Percentiles rank a stretch among this genome's conserved stretches.
Evolutionary conservation across 2,888 invertebrate species (phyloP).

Genomic region (Cantharis lateralis): DNA sequence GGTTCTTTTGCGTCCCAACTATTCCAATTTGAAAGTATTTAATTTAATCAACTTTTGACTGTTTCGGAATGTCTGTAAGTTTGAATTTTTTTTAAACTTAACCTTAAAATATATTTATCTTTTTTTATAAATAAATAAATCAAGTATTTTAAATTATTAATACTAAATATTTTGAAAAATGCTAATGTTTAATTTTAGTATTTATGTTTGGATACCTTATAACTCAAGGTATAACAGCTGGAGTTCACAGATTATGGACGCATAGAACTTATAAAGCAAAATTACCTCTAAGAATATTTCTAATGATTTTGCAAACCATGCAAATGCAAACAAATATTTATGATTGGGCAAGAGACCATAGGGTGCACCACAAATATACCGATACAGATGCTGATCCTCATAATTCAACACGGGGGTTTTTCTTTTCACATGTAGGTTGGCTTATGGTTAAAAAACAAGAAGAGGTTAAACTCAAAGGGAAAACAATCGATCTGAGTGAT

Average conservation of each 20-base stretch:
- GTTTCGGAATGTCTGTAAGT: too few relatives aligned
- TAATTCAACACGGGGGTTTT: constrained; percentile 83
- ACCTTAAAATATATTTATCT: too few relatives aligned
- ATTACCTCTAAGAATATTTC: constrained; percentile 77
- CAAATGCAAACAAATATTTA: constrained; percentile 76
- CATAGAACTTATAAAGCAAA: constrained; percentile 92
- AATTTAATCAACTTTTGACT: too few relatives aligned
- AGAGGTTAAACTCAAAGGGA: constrained; percentile 84
- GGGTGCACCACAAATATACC: constrained; percentile 89
- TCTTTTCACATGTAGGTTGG: constrained; percentile 97
- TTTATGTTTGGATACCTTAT: accelerated
- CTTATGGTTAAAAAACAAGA: constrained; percentile 85
- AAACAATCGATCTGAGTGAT: constrained; percentile 83
- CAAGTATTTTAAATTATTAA: too few relatives aligned
- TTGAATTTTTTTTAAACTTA: too few relatives aligned
- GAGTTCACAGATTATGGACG: constrained; percentile 93
- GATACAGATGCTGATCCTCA: constrained; percentile 91
- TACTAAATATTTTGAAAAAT: too few relatives aligned
- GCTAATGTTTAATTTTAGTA: too few relatives aligned
- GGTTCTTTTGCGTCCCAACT: too few relatives aligned
- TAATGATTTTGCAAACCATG: constrained; percentile 81
- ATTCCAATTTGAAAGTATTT: too few relatives aligned
- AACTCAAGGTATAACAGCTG: constrained; percentile 83
- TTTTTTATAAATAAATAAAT: too few relatives aligned
- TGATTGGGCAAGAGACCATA: constrained; percentile 84